A percentile compares a stretch with the other conserved stretches of the same genome.
These are phyloP conservation scores for human DNA, from an alignment of 2,113 vertebrate genomes.

Conservation along the genomic window GRCh38 chr7:17365001-17365500, in stretches of 20 bases:
- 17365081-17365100: not conserved
- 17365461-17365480: not conserved
- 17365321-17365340: not conserved
- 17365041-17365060: not conserved
- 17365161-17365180: not conserved
- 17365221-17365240: not conserved
- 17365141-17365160: not conserved
- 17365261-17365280: constrained; percentile 10
- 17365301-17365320: constrained; percentile 14
- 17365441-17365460: not conserved
- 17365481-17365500: not conserved
- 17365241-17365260: not conserved
- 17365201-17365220: not conserved
- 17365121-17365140: not conserved
- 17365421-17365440: not conserved
- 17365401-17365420: not conserved
- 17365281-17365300: constrained; percentile 7
- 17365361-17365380: not conserved
- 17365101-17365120: not conserved
- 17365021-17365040: not conserved
- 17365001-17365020: not conserved
- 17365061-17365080: not conserved
- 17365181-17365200: not conserved
- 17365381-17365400: not conserved
- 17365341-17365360: constrained; percentile 11